Evolutionary conservation across 2,113 vertebrate species (phyloP).

Genomic region (Phalacrocorax carbo): DNA sequence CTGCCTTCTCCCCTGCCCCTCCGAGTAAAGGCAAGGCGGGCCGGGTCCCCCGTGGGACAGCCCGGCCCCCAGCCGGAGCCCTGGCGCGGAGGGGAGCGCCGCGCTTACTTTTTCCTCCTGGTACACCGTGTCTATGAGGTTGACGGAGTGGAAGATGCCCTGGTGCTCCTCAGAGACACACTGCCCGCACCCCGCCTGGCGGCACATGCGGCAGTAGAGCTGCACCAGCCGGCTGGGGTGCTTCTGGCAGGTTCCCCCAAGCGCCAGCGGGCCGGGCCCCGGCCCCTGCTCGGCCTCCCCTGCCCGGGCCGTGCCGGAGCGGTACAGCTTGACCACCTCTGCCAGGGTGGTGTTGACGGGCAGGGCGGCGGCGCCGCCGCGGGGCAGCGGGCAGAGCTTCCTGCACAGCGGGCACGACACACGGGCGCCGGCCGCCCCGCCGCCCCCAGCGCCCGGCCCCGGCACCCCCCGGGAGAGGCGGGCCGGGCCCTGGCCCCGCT

Average conservation of each 20-base stretch:
- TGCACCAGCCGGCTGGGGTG: constrained; percentile 51
- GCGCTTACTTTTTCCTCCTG: constrained; percentile 71
- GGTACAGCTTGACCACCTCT: constrained; percentile 58
- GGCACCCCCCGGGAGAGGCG: too few species aligned
- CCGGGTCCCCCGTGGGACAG: rapidly evolving
- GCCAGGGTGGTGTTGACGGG: constrained; percentile 65
- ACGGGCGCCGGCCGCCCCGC: not conserved
- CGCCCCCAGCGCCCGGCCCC: too few species aligned
- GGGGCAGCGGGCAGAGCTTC: constrained; percentile 56
- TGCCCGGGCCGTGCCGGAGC: not conserved
- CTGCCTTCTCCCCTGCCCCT: rapidly evolving
- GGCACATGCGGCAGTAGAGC: constrained; percentile 70
- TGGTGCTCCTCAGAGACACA: constrained; percentile 67
- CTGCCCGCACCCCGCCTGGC: constrained; percentile 59
- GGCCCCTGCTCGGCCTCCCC: not conserved
- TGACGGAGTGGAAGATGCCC: constrained; percentile 71
- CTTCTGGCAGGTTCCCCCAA: constrained; percentile 30
- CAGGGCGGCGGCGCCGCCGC: constrained; percentile 43
- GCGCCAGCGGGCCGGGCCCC: not conserved
- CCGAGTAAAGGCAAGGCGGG: too few species aligned
- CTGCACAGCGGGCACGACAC: constrained; percentile 61
- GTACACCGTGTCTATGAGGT: constrained; percentile 65
- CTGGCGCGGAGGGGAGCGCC: not conserved
- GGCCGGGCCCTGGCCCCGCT: too few species aligned
- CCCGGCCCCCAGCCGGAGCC: not conserved